These are phyloP conservation scores for Ptilonorhynchus violaceus DNA, from an alignment of 2,113 vertebrate genomes.

Conservation along the genomic window DNA sequence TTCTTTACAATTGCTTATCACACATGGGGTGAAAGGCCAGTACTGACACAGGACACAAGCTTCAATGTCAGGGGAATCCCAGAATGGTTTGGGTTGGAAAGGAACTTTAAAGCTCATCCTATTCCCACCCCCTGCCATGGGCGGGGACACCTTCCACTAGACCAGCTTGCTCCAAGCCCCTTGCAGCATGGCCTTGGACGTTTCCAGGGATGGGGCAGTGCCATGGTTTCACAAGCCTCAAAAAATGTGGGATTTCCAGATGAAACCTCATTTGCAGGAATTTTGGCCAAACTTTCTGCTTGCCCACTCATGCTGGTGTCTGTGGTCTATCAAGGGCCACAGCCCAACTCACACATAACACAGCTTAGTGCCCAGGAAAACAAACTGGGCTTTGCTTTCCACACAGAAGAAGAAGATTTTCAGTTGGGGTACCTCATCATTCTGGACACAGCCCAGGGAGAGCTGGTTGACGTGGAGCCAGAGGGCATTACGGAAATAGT, in stretches of 20 bases:
- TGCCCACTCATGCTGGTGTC: not conserved
- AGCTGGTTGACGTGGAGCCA: conserved; percentile 94
- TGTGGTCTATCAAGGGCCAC: not conserved
- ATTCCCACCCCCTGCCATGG: fast-evolving
- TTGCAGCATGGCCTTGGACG: fast-evolving
- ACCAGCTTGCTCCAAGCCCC: fast-evolving
- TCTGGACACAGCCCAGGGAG: conserved; percentile 88
- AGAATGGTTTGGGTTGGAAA: not conserved
- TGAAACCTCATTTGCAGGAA: not conserved
- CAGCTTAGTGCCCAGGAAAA: not conserved
- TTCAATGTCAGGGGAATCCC: not conserved
- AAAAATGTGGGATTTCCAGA: not conserved
- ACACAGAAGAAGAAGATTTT: not conserved
- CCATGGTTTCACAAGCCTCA: not conserved
- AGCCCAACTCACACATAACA: fast-evolving
- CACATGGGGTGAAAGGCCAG: not conserved
- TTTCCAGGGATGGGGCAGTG: not conserved
- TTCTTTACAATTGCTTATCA: not conserved
- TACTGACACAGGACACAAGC: not conserved
- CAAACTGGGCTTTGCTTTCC: not conserved
- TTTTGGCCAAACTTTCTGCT: not conserved
- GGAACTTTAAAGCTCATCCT: not conserved
- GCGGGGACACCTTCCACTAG: not conserved
- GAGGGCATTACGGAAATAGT: conserved; percentile 82
- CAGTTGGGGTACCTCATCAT: conserved; percentile 79